Evolutionary conservation across 2,888 invertebrate genomes (phyloP), one percentile per base, ranked within the genome.

Genomic region (Tetrapedia diversipes): DNA sequence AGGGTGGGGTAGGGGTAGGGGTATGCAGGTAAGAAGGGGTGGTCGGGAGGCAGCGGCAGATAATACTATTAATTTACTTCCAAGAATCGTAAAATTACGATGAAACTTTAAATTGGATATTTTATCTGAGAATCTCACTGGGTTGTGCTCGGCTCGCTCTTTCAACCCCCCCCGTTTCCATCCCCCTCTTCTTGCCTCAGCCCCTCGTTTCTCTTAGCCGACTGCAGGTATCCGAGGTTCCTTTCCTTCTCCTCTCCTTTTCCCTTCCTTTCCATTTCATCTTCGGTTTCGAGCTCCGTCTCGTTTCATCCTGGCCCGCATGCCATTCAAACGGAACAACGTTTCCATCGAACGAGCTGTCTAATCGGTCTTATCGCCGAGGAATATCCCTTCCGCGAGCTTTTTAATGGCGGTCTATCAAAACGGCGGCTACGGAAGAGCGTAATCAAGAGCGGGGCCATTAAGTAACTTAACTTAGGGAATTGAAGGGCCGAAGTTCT

Each of bases 41-140:
- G 49, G 72, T 74, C 69, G 67, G 78, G 29, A 57, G 65, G 56
- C 56, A 66, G 75, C 53, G 77, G 80, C 82, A 89, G 90, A 90
- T 90, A 90, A 90, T 90, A 86, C 89, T 89, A 90, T 90, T 90
- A 90, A 90, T 90, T 90, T 90, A 89, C 89, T 90, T 89, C 81
- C 87, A 89, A 87, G 89, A 90, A 90, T 90, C 89, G 89, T 90
- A 89, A 90, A 90, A 90, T 90, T 90, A 90, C 89, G 89, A 90
- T 89, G 88, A 89, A 89, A 89, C 88, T 89, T 89, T 89, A 89
- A 89, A 89, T 89, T 89, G 89, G 89, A 89, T 89, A 89, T 89
- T 89, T 89, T 89, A 89, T 89, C 89, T 82, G 77, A 70, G 72
- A 81, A 88, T 89, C 89, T 87, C 81, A 69, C 81, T 47, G 65